These are phyloP conservation scores for Eristalis arbustorum DNA, from an alignment of 2,888 invertebrate species.

Conservation along the genomic window DNA sequence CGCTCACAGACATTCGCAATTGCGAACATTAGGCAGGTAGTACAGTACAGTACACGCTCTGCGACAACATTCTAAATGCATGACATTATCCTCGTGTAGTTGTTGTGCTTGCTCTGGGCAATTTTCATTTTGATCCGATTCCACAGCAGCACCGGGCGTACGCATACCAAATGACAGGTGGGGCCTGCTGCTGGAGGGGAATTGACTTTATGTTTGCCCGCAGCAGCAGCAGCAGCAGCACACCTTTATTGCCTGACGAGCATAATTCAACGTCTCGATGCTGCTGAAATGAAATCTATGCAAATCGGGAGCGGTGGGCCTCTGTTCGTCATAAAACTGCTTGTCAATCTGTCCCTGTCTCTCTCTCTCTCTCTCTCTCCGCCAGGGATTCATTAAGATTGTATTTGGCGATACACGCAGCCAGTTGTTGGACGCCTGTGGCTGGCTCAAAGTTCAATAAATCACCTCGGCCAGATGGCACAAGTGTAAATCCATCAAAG, in stretches of 20 bases:
- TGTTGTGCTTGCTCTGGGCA: background rate
- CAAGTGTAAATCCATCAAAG: constrained; percentile 37
- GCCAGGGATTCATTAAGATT: constrained; percentile 50
- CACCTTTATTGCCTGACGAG: constrained; percentile 37
- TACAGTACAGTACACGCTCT: background rate
- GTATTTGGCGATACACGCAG: constrained; percentile 40
- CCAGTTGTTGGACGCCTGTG: background rate
- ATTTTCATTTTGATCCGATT: constrained; percentile 20
- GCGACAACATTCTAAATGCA: constrained; percentile 3
- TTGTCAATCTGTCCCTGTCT: background rate
- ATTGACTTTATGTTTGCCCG: background rate
- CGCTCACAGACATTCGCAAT: constrained; percentile 23
- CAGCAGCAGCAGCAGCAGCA: background rate
- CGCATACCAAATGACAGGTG: constrained; percentile 30
- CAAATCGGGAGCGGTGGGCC: constrained; percentile 25
- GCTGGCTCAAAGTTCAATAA: constrained; percentile 34
- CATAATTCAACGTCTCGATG: constrained; percentile 47
- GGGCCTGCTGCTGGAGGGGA: background rate
- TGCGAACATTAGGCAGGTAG: background rate
- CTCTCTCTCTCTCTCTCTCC: background rate
- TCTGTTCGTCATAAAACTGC: constrained; percentile 41
- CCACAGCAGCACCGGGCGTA: constrained; percentile 2
- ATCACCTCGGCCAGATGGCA: constrained; percentile 42
- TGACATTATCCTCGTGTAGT: constrained; percentile 12
- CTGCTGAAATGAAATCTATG: constrained; percentile 49